A percentile compares a stretch with the other conserved stretches of the same genome.
Evolutionary conservation across 2,888 invertebrate genomes (phyloP).

Genomic region (Tachina lurida): DNA sequence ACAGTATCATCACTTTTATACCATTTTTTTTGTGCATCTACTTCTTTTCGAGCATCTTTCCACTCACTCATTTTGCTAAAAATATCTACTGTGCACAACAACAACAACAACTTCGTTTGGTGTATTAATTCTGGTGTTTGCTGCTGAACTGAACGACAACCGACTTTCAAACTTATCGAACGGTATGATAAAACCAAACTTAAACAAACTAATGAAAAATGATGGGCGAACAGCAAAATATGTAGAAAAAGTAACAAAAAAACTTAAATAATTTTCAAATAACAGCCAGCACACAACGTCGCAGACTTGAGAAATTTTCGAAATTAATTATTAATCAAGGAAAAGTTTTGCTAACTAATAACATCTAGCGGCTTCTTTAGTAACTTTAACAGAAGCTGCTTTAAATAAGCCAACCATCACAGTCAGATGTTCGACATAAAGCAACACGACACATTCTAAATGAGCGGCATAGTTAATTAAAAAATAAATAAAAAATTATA

Average conservation of each 20-base stretch:
- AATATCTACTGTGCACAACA: not conserved
- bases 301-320: conserved; percentile 38
- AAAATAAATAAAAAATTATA: conserved; percentile 1
- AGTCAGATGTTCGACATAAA: conserved; percentile 13
- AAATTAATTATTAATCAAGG: conserved; percentile 37
- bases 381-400: conserved; percentile 4
- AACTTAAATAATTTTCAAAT: conserved; percentile 22
- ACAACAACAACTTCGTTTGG: not conserved
- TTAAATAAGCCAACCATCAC: conserved; percentile 11
- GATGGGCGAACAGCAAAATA: conserved; percentile 12
- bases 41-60: conserved; percentile 20
- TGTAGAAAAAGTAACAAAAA: not conserved
- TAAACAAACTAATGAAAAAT: conserved; percentile 14
- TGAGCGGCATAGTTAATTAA: not conserved
- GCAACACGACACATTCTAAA: conserved; percentile 12
- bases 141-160: conserved; percentile 25
- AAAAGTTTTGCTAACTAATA: conserved; percentile 16
- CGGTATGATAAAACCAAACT: conserved; percentile 54
- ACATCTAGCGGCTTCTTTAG: conserved; percentile 19
- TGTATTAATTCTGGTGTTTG: conserved; percentile 9
- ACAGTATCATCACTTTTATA: conserved; percentile 70
- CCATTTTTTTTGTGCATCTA: conserved; percentile 27
- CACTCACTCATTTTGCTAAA: conserved; percentile 15
- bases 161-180: conserved; percentile 49
- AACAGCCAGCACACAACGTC: conserved; percentile 14